Conservation (phyloP, 2,888 invertebrate genomes). For the Acronicta aceris region DNA sequence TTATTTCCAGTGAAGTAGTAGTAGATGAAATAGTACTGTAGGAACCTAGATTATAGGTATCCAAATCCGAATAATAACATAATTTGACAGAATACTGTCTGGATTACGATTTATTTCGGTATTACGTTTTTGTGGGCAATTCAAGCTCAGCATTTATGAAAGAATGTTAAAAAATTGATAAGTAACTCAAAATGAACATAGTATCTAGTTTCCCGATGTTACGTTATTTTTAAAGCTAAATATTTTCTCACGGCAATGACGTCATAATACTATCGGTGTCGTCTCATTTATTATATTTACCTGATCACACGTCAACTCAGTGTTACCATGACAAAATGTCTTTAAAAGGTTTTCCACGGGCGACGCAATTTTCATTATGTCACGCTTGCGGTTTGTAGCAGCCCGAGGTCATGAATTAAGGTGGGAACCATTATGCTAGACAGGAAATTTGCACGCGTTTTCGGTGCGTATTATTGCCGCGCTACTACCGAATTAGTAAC, state of each 20-base stretch:
- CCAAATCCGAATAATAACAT: too few relatives aligned
- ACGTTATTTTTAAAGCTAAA: background rate
- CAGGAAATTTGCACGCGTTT: conserved; percentile 80
- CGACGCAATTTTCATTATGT: conserved; percentile 74
- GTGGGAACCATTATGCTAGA: conserved; percentile 73
- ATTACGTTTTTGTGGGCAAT: too few relatives aligned
- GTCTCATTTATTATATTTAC: conserved; percentile 38
- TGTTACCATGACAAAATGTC: conserved; percentile 56
- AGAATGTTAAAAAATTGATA: too few relatives aligned
- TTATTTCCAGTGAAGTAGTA: too few relatives aligned
- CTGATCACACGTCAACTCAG: conserved; percentile 42
- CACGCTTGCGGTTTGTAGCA: conserved; percentile 70
- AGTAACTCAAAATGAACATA: too few relatives aligned
- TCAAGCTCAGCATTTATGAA: too few relatives aligned
- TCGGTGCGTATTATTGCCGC: conserved; percentile 63
- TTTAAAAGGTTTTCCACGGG: conserved; percentile 66
- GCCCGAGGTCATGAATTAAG: conserved; percentile 77
- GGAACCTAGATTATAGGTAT: too few relatives aligned
- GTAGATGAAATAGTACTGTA: too few relatives aligned
- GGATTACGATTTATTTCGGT: too few relatives aligned
- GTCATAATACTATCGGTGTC: background rate
- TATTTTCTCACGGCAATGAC: background rate
- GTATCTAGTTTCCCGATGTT: too few relatives aligned
- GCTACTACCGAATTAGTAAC: conserved; percentile 50
- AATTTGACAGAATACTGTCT: too few relatives aligned